A percentile compares a stretch with the other conserved stretches of the same genome.
Evolutionary conservation across 2,888 invertebrate species (phyloP).

Genomic region (Tachina fera): DNA sequence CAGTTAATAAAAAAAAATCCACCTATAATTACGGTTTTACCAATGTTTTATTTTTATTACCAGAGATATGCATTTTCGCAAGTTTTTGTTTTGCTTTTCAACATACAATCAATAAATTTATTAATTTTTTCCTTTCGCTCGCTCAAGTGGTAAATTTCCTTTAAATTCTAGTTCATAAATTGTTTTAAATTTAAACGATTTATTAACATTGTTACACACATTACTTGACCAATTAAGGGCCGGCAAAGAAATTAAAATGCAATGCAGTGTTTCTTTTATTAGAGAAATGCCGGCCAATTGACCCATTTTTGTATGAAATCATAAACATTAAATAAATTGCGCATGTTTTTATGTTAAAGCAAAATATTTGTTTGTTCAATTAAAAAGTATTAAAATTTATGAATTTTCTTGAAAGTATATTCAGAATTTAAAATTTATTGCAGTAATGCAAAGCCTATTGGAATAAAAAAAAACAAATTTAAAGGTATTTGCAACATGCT

Average conservation of each 20-base stretch:
- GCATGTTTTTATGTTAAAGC: slow-evolving; percentile 8
- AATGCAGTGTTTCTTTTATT: slow-evolving; percentile 35
- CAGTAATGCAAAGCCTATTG: too few relatives aligned
- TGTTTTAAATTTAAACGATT: slow-evolving; percentile 43
- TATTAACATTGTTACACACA: slow-evolving; percentile 37
- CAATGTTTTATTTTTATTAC: neutral
- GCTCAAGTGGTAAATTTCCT: slow-evolving; percentile 29
- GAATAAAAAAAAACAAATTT: too few relatives aligned
- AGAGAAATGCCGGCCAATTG: slow-evolving; percentile 51
- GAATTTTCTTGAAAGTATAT: neutral
- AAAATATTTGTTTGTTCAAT: slow-evolving; percentile 8
- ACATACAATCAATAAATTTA: slow-evolving; percentile 29
- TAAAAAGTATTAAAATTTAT: slow-evolving; percentile 40
- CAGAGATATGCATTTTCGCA: neutral
- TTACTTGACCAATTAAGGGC: slow-evolving; percentile 43
- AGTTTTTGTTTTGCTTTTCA: neutral
- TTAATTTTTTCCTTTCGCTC: neutral
- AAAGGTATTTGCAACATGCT: too few relatives aligned
- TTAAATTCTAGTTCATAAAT: slow-evolving; percentile 20
- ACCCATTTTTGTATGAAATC: slow-evolving; percentile 33
- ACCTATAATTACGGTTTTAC: neutral
- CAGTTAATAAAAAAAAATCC: too few relatives aligned
- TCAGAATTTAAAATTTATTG: too few relatives aligned
- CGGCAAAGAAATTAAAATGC: slow-evolving; percentile 9
- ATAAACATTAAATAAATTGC: slow-evolving; percentile 32